Evolutionary conservation across 2,888 invertebrate species (phyloP), one percentile per base, ranked within the genome.

Genomic region (Watsonalla binaria): DNA sequence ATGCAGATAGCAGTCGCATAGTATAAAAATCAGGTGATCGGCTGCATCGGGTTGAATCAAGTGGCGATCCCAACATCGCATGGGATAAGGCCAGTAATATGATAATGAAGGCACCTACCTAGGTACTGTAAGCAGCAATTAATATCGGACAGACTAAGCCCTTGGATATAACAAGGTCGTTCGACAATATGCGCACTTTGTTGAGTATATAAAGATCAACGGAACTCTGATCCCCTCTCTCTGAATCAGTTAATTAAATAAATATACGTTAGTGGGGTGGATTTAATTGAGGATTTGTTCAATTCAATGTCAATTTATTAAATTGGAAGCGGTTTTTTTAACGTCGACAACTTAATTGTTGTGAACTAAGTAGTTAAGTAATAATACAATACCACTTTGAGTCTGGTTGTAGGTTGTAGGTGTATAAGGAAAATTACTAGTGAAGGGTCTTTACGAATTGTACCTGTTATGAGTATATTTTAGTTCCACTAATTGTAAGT

Each of bases 281-380:
- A 66, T 70, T 81, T 85, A 77, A 89, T 86, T 88, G 86, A 80
- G 75, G 80, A 88, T 85, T 85, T 64, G 74, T 60, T 60, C 81
- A 86, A 87, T 89, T 89, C 80, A 86, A 86, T 85, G 82, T 80
- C 84, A 89, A 89, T 87, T 86, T 82, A 61, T 74, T 76, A 76
- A 85, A 74, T 76, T 74, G 74, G 72, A 69, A 63, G 63, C 59
- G 58, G 5, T 2, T 8, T 37, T 37, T 6, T 9, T 37, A 37
- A 8, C 7, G 37, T 9, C 6, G 9, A 54, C 52, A 57, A 55
- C 54, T 52, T 15, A 47, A 47, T 6, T 24, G 42, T 15, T 37
- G 15, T 35, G 42, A 24, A 24, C 24, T 24, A 24, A 24, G 24
- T 24, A 24, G 24, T 24, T 24, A 24, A 24, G 24, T 24, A 24